A percentile compares a stretch with the other conserved stretches of the same genome.
phyloP scores from a whole-genome alignment of 2,113 vertebrate genomes.

The Oriolus oriolus region DNA sequence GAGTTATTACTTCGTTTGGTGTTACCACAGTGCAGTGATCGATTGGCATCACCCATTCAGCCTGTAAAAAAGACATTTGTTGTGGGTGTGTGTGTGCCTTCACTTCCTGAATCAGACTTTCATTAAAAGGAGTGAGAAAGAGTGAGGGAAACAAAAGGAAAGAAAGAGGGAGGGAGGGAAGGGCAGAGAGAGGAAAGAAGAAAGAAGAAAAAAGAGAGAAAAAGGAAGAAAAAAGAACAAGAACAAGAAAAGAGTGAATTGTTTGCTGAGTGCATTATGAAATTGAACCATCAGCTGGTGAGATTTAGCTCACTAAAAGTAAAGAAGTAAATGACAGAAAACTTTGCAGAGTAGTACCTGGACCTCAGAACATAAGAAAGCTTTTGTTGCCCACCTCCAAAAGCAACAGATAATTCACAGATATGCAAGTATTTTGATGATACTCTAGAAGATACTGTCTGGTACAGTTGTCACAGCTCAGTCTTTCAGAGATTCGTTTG shows the following conservation, averaged over 20 bases:
- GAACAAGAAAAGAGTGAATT: neutral
- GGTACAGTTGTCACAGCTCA: neutral
- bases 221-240: too few species aligned
- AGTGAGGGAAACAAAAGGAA: neutral
- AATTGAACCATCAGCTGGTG: neutral
- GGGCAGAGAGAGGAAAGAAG: too few species aligned
- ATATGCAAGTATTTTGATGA: neutral
- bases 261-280: neutral
- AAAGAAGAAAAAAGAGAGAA: too few species aligned
- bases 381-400: neutral
- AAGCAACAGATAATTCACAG: neutral
- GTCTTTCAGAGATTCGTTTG: neutral
- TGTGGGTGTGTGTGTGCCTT: neutral
- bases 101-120: neutral
- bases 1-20: neutral
- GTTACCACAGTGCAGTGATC: neutral
- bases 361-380: neutral
- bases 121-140: neutral
- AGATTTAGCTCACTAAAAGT: neutral
- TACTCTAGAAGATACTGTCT: neutral
- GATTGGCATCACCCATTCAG: neutral
- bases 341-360: neutral
- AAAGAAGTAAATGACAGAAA: neutral
- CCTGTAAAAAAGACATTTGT: neutral
- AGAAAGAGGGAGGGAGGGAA: neutral